Base-by-base conservation (phyloP, 1,140 invertebrate genomes). In the Drosophila kikkawai region DNA sequence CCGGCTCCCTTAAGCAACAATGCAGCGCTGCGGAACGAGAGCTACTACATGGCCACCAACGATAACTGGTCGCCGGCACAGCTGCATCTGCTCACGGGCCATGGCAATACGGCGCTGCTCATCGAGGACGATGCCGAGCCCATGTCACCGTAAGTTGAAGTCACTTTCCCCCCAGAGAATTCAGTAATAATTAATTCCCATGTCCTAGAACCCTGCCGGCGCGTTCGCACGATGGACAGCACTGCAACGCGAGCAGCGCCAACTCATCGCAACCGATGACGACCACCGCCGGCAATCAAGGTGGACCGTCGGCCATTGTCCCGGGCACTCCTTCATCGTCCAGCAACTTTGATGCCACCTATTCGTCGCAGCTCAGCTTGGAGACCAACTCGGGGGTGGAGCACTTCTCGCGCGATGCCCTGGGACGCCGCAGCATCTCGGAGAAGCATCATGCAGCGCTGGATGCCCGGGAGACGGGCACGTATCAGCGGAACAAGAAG, bases 381-480 rank as follows among this genome's bases (percentile, higher is more conserved):
- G 96, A 96, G 77, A 96, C 96, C 66, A 94, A 95, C 19, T 94
- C 94, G 1, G 94, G 94, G 0, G 93, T 94, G 37, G 95, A 95
- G 81, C 95, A 95, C 53, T 97, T 97, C 91, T 95, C 96, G 26
- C 94, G 98, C 41, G 98, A 99, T 93, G 98, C 98, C 9, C 95
- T 99, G 75, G 98, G 98, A 0, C 94, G 98, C 29, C 97, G 99
- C 93, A 99, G 98, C 92, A 99, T 99, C 96, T 99, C 98, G 1
- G 98, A 99, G 93, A 99, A 99, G 93, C 94, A 98, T 50, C 98
- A 99, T 93, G 98, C 98, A 0, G 97, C 98, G 12, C 93, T 98
- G 39, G 98, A 99, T 94, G 98, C 98, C n/a, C 97, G 97, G 92
- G 96, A 95, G 83, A 99, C 98, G 2, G 98, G 98, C 90, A 99